Percentiles rank a stretch among this genome's conserved stretches.
Conservation (phyloP, 2,797 vertebrate species). For the Rousettus madagascariensis region DNA sequence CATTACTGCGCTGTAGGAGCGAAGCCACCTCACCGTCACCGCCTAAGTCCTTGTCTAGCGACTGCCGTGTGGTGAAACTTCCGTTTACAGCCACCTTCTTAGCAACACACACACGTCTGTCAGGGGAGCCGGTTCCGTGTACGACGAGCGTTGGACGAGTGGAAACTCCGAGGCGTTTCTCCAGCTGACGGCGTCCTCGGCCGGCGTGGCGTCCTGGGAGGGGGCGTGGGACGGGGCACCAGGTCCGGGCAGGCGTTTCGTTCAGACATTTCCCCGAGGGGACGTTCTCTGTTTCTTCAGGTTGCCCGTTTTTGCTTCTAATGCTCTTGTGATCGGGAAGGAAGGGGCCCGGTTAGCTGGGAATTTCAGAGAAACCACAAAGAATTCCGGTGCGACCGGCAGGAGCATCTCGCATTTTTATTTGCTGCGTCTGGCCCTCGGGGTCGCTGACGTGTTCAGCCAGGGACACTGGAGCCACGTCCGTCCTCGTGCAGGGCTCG, state of each 20-base stretch:
- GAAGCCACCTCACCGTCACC: too few relatives aligned
- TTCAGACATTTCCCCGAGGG: neutral
- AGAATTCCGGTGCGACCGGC: neutral
- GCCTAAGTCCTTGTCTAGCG: neutral
- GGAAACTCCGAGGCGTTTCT: neutral
- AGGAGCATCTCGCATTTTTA: neutral
- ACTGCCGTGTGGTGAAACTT: neutral
- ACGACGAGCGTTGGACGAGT: neutral
- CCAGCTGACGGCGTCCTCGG: neutral
- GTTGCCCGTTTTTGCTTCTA: neutral
- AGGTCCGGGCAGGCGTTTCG: neutral
- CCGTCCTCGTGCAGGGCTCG: neutral
- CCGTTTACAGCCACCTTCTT: neutral
- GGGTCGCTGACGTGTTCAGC: neutral
- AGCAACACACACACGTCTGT: neutral
- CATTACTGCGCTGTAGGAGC: too few relatives aligned
- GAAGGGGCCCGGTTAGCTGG: neutral
- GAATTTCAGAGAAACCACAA: neutral
- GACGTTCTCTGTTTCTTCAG: neutral
- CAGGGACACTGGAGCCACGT: neutral
- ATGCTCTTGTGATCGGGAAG: neutral
- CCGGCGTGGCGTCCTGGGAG: neutral
- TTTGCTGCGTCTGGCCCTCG: neutral
- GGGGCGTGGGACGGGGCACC: neutral
- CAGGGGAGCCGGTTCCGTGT: neutral